Evolutionary conservation across 1,140 invertebrate species (phyloP).

Genomic region (Cepaea nemoralis): DNA sequence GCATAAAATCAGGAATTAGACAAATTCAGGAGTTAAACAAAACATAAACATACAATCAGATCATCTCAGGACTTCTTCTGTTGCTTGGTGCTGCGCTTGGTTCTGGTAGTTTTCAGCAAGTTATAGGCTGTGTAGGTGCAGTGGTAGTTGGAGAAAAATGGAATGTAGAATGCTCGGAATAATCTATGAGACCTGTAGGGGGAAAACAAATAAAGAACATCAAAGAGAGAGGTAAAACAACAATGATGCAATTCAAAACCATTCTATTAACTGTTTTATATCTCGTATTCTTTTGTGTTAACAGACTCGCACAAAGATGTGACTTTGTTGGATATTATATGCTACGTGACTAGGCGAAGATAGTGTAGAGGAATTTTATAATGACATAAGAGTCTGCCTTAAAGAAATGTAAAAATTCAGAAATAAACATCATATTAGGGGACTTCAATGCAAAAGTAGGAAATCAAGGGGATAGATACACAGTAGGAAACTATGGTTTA

Average conservation of each 20-base stretch:
- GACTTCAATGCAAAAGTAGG: too few relatives aligned
- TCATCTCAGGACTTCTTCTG: slow-evolving; percentile 4
- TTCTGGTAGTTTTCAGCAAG: slow-evolving; percentile 79
- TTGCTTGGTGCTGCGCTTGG: slow-evolving; percentile 48
- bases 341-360: background rate
- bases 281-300: background rate
- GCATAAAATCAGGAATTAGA: too few relatives aligned
- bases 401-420: too few relatives aligned
- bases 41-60: background rate
- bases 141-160: slow-evolving; percentile 82
- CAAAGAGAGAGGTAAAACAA: slow-evolving; percentile 40
- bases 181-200: slow-evolving; percentile 80
- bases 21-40: too few relatives aligned
- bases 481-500: too few relatives aligned
- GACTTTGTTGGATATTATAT: too few relatives aligned
- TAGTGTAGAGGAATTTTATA: too few relatives aligned
- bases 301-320: too few relatives aligned
- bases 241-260: slow-evolving; percentile 18
- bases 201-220: slow-evolving; percentile 35
- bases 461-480: too few relatives aligned
- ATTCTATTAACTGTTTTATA: background rate
- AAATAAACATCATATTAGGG: too few relatives aligned
- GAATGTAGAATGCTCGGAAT: slow-evolving; percentile 90
- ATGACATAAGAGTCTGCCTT: too few relatives aligned
- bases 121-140: slow-evolving; percentile 85